Evolutionary conservation across 1,140 invertebrate species (phyloP).

Genomic region (Paracyclopina nana): DNA sequence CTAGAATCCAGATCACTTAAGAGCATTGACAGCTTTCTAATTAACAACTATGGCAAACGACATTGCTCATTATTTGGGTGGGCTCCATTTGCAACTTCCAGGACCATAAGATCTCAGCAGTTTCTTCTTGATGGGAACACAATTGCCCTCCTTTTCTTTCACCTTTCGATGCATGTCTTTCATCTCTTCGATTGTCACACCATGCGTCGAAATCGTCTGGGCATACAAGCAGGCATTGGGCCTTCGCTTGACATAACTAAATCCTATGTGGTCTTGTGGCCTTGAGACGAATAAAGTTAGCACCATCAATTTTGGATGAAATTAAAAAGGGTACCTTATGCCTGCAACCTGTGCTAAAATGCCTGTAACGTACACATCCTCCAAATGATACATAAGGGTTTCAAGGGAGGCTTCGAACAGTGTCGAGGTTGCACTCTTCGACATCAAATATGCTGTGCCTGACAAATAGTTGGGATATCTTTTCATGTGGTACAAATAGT

Average conservation of each 20-base stretch:
- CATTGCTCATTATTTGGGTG: too few species aligned
- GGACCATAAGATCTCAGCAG: neutral
- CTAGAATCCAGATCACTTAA: too few species aligned
- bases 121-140: neutral
- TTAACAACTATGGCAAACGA: too few species aligned
- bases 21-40: too few species aligned
- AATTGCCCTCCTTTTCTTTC: neutral
- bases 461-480: constrained; percentile 63
- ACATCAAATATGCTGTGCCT: constrained; percentile 61
- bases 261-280: constrained; percentile 30
- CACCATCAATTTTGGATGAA: too few species aligned
- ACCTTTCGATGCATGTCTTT: neutral
- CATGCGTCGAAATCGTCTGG: constrained; percentile 23
- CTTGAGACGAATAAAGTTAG: too few species aligned
- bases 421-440: constrained; percentile 39
- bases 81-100: constrained; percentile 1
- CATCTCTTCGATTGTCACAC: constrained; percentile 21
- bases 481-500: constrained; percentile 48
- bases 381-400: constrained; percentile 33
- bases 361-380: constrained; percentile 70
- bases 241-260: constrained; percentile 33
- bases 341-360: constrained; percentile 21
- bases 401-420: constrained; percentile 45
- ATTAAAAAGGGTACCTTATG: too few species aligned
- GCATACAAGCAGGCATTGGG: constrained; percentile 22